A percentile compares a stretch with the other conserved stretches of the same genome.
Evolutionary conservation across 2,888 invertebrate genomes (phyloP).

Genomic region (Mechanitis mazaeus): DNA sequence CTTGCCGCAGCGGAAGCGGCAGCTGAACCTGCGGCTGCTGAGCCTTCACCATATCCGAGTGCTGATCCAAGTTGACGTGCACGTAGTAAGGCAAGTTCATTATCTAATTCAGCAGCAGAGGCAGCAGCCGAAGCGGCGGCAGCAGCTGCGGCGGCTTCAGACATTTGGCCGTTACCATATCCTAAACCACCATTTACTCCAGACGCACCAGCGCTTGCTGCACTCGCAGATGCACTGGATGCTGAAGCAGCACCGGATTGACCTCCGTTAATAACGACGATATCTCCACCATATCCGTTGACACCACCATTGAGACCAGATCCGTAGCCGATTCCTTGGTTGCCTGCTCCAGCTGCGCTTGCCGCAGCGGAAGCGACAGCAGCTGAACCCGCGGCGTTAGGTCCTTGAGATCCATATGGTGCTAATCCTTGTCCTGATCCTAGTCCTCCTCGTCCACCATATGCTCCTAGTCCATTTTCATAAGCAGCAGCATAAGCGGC

Average conservation of each 20-base stretch:
- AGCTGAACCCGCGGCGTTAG: background rate
- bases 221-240: slow-evolving; percentile 4
- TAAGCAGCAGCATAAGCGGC: background rate
- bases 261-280: background rate
- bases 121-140: slow-evolving; percentile 2
- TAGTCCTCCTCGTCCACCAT: background rate
- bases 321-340: background rate
- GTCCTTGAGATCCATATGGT: slow-evolving; percentile 4
- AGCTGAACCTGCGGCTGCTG: too few species aligned
- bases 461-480: background rate
- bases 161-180: background rate
- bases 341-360: background rate
- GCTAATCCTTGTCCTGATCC: background rate
- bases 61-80: too few species aligned
- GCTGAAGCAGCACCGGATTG: slow-evolving; percentile 7
- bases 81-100: too few species aligned
- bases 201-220: slow-evolving; percentile 10
- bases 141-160: background rate
- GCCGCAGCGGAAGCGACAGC: background rate
- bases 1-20: too few species aligned
- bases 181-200: background rate
- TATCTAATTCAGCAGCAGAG: background rate
- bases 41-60: too few species aligned
- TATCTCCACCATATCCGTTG: background rate
- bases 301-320: slow-evolving; percentile 1